Evolutionary conservation across 2,113 vertebrate species (phyloP).

Genomic region (Mormyrus lacerda): DNA sequence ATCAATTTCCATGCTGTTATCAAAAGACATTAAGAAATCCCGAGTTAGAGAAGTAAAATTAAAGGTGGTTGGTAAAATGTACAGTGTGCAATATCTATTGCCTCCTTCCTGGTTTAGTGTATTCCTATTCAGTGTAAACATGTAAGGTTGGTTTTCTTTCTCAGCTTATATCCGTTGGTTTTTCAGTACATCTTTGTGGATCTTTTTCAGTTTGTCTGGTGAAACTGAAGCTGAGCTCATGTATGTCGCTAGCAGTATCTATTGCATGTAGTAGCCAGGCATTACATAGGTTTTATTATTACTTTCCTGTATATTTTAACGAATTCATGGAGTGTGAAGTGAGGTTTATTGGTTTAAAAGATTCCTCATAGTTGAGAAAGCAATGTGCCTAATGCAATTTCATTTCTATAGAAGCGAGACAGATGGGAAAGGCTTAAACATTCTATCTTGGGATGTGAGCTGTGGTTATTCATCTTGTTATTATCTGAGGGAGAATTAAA

Average conservation of each 20-base stretch:
- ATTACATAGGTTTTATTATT: neutral
- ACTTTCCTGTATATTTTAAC: neutral
- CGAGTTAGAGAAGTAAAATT: neutral
- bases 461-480: neutral
- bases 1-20: neutral
- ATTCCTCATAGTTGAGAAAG: neutral
- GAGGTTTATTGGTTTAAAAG: neutral
- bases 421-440: neutral
- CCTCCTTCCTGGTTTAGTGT: neutral
- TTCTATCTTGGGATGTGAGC: slow-evolving; percentile 1
- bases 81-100: neutral
- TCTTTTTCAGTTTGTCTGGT: neutral
- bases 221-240: neutral
- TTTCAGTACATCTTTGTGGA: neutral
- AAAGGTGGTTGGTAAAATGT: neutral
- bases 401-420: neutral
- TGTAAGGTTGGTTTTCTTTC: neutral
- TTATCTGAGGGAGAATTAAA: neutral
- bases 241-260: neutral
- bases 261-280: neutral
- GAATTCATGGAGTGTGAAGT: neutral
- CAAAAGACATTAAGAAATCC: neutral
- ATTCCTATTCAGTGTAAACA: neutral
- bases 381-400: neutral
- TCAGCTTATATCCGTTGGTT: neutral